Conservation (phyloP, 1,140 invertebrate species). For the Apis florea region DNA sequence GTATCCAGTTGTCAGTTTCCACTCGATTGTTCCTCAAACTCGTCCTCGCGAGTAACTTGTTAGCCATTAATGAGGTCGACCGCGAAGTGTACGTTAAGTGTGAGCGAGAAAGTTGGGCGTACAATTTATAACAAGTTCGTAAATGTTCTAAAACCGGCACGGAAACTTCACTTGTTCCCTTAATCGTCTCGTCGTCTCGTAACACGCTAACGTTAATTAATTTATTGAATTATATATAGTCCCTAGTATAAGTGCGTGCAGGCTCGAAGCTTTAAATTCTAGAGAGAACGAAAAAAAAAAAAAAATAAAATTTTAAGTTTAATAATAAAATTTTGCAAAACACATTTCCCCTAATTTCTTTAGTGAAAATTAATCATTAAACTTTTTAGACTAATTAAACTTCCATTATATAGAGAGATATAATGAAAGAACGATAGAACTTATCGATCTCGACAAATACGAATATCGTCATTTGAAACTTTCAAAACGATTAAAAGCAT, state of each 20-base stretch:
- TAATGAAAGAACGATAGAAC: too few species aligned
- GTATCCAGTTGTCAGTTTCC: slow-evolving; percentile 34
- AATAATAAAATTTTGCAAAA: too few species aligned
- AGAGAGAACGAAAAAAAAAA: too few species aligned
- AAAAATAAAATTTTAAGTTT: too few species aligned
- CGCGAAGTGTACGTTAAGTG: slow-evolving; percentile 18
- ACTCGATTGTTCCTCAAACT: slow-evolving; percentile 31
- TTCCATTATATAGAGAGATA: too few species aligned
- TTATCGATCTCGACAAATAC: too few species aligned
- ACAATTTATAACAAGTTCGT: slow-evolving; percentile 20
- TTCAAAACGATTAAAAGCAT: too few species aligned
- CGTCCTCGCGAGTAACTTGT: slow-evolving; percentile 12
- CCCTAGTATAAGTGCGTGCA: not conserved
- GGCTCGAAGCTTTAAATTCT: not conserved
- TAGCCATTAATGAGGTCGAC: slow-evolving; percentile 34
- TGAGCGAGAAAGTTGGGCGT: not conserved
- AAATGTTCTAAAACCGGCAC: not conserved
- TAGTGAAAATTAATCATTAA: too few species aligned
- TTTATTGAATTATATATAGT: not conserved
- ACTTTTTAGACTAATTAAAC: too few species aligned
- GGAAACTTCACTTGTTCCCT: slow-evolving; percentile 1
- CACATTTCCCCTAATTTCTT: too few species aligned
- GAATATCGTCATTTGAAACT: too few species aligned
- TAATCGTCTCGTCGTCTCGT: not conserved
- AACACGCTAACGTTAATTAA: slow-evolving; percentile 12